Evolutionary conservation across 2,113 vertebrate genomes (phyloP).

Genomic region (Mastomys natalensis): DNA sequence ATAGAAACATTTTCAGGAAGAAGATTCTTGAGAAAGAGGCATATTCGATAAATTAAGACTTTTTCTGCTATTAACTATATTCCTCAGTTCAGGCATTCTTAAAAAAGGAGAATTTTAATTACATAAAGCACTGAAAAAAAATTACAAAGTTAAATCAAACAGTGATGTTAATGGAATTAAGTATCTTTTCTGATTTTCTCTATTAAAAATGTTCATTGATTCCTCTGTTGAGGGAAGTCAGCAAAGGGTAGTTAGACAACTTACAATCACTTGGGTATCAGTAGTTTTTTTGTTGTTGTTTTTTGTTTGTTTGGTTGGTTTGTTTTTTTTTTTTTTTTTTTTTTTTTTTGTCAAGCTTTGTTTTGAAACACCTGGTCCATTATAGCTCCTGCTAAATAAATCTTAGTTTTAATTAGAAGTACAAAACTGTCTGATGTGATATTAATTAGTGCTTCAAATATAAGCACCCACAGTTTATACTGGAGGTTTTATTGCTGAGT

Average conservation of each 20-base stretch:
- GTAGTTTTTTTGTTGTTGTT: not conserved
- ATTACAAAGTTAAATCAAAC: constrained; percentile 15
- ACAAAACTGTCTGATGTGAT: not conserved
- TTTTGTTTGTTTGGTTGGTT: not conserved
- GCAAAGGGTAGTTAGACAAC: not conserved
- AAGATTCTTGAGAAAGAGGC: not conserved
- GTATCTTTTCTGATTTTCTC: not conserved
- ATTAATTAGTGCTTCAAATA: constrained; percentile 24
- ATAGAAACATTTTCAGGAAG: constrained; percentile 32
- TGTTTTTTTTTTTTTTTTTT: not conserved
- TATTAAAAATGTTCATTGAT: constrained; percentile 25
- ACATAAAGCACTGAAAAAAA: constrained; percentile 17
- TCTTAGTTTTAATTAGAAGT: constrained; percentile 33
- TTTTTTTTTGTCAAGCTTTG: not conserved
- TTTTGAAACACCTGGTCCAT: not conserved
- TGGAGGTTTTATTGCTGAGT: constrained; percentile 13
- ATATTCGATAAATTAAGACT: constrained; percentile 39
- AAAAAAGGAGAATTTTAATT: not conserved
- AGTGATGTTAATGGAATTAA: not conserved
- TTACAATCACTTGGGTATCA: constrained; percentile 24
- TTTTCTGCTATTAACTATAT: constrained; percentile 31
- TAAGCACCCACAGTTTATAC: constrained; percentile 21
- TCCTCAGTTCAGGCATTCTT: not conserved
- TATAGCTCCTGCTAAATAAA: constrained; percentile 46
- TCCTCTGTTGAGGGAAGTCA: constrained; percentile 3